phyloP scores from a whole-genome alignment of 2,797 vertebrate genomes.

The Falco cherrug region DNA sequence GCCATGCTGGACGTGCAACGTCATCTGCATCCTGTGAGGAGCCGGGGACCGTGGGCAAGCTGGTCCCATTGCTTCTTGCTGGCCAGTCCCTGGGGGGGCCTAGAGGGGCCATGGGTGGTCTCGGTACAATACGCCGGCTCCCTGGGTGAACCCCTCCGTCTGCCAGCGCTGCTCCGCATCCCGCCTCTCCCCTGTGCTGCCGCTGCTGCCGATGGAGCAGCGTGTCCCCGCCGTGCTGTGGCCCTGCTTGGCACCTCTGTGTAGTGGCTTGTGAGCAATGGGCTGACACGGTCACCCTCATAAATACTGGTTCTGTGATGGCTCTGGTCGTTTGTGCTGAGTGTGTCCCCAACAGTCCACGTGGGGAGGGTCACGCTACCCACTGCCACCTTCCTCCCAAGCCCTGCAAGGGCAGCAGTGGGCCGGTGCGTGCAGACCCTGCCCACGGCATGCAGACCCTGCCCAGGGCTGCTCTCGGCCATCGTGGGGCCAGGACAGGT shows the following conservation, averaged over 20 bases:
- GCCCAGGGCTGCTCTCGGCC: neutral
- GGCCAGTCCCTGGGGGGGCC: neutral
- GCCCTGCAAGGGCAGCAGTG: neutral
- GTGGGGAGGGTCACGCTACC: too few relatives aligned
- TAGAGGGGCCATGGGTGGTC: neutral
- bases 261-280: neutral
- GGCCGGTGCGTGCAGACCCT: neutral
- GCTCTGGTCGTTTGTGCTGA: neutral
- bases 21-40: neutral
- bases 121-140: neutral
- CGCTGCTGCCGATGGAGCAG: fast-evolving
- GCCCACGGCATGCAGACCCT: neutral
- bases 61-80: neutral
- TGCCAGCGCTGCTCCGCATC: fast-evolving
- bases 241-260: conserved; percentile 1
- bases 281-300: neutral
- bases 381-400: neutral
- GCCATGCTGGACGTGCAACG: fast-evolving
- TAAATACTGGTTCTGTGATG: conserved; percentile 34
- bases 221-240: neutral
- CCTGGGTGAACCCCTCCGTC: neutral
- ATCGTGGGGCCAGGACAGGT: fast-evolving
- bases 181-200: fast-evolving
- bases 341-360: neutral
- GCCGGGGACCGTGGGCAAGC: fast-evolving